Percentiles rank a stretch among this genome's conserved stretches.
Conservation (phyloP, 2,888 invertebrate genomes). For the Muscina levida region DNA sequence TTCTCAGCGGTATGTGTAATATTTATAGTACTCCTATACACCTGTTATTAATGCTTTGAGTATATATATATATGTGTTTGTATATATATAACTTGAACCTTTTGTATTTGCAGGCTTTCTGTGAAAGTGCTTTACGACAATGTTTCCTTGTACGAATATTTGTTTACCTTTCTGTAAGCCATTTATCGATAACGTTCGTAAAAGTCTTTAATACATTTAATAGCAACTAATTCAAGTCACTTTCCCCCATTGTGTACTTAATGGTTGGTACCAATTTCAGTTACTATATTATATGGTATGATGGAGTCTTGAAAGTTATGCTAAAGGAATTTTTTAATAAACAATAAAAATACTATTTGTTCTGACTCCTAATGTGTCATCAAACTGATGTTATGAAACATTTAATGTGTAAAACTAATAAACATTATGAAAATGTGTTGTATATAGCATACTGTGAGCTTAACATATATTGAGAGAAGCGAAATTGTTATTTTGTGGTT, state of each 20-base stretch:
- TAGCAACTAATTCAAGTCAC: conserved; percentile 9
- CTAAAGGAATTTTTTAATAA: conserved; percentile 1
- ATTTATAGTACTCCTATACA: not conserved
- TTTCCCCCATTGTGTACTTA: not conserved
- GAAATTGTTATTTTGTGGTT: too few relatives aligned
- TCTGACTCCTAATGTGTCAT: too few relatives aligned
- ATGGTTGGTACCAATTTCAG: conserved; percentile 8
- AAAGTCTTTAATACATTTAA: conserved; percentile 19
- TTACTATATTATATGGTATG: not conserved
- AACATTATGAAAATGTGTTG: too few relatives aligned
- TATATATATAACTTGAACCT: not conserved
- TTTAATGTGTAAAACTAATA: too few relatives aligned
- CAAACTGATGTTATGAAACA: too few relatives aligned
- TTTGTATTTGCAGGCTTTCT: not conserved
- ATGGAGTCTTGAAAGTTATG: conserved; percentile 20
- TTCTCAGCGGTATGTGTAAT: not conserved
- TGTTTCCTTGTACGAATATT: not conserved
- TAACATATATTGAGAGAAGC: too few relatives aligned
- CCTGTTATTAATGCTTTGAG: too few relatives aligned
- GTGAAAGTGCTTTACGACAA: conserved; percentile 8
- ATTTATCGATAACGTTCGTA: conserved; percentile 2
- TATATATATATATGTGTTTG: too few relatives aligned
- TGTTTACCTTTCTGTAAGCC: conserved; percentile 5
- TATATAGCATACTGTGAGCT: too few relatives aligned
- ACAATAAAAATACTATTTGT: too few relatives aligned